Evolutionary conservation across 2,888 invertebrate genomes (phyloP), one percentile per base, ranked within the genome.

Genomic region (Lithosia quadra): DNA sequence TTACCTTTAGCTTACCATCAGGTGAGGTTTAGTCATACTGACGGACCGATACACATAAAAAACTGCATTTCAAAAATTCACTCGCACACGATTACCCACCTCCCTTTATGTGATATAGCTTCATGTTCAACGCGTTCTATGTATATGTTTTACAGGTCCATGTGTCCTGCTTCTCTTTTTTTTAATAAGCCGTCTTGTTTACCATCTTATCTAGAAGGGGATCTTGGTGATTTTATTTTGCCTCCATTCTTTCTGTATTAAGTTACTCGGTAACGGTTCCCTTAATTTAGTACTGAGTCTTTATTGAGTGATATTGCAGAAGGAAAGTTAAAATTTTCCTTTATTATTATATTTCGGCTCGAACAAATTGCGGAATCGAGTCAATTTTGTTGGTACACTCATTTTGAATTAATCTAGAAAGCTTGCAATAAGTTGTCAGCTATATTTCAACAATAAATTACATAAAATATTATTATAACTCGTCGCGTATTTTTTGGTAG

Each of bases 161-260:
- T n/a, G n/a, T n/a, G 91, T 83, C 86, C 84, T 86, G 84, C 84
- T 86, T 81, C 86, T 81, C 78, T 83, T 88, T 90, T 89, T n/a
- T 90, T 90, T 86, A 87, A 90, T 88, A 88, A 88, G 85, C 83
- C 80, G 72, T 79, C 83, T 77, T 82, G 77, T 83, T 87, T 84
- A 80, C 81, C 67, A 63, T 74, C 75, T 75, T 84, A 81, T 80
- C 80, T 68, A 33, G 55, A 68, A 69, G 71, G 64, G 67, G 73
- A 81, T 79, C 75, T 77, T 39, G 65, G 69, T 73, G 79, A 79
- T 76, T 78, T 78, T 81, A 75, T 75, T 79, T 75, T 73, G 68
- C 64, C 64, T 77, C 81, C 76, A 75, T 83, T 77, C 73, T 61
- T 63, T 71, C 71, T 73, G 76, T 80, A 82, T 78, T 76, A 79